phyloP scores from a whole-genome alignment of 1,140 invertebrate genomes.

The Coelopa frigida region DNA sequence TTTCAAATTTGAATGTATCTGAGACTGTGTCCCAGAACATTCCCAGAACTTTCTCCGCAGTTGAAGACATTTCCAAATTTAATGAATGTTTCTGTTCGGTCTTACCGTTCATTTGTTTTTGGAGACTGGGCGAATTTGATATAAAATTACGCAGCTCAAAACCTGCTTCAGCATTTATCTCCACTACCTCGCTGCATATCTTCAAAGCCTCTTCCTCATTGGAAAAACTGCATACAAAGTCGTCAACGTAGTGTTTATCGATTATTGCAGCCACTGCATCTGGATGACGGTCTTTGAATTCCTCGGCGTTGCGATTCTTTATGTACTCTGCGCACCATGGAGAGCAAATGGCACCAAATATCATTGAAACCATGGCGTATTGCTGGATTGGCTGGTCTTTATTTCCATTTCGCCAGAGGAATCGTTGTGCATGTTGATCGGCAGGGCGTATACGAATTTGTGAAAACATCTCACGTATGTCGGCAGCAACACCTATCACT shows the following conservation, averaged over 20 bases:
- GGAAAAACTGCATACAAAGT: conserved; percentile 25
- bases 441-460: conserved; percentile 22
- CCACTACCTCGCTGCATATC: conserved; percentile 15
- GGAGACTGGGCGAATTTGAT: too few species aligned
- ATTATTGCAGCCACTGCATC: conserved; percentile 23
- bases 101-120: too few species aligned
- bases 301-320: conserved; percentile 22
- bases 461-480: conserved; percentile 43
- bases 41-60: conserved; percentile 14
- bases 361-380: conserved; percentile 28
- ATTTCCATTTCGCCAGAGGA: conserved; percentile 26
- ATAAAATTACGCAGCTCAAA: too few species aligned
- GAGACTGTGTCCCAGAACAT: conserved; percentile 10
- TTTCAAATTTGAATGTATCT: conserved; percentile 13
- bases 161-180: conserved; percentile 15
- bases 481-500: conserved; percentile 18
- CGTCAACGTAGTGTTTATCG: conserved; percentile 40
- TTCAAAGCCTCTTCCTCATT: conserved; percentile 11
- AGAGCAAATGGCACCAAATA: conserved; percentile 31
- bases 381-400: conserved; percentile 2
- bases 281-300: conserved; percentile 14
- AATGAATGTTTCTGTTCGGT: too few species aligned
- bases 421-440: conserved; percentile 25
- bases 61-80: too few species aligned
- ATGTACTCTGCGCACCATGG: conserved; percentile 24